Conservation (phyloP, 2,797 vertebrate species). For the Sebastes cheni region DNA sequence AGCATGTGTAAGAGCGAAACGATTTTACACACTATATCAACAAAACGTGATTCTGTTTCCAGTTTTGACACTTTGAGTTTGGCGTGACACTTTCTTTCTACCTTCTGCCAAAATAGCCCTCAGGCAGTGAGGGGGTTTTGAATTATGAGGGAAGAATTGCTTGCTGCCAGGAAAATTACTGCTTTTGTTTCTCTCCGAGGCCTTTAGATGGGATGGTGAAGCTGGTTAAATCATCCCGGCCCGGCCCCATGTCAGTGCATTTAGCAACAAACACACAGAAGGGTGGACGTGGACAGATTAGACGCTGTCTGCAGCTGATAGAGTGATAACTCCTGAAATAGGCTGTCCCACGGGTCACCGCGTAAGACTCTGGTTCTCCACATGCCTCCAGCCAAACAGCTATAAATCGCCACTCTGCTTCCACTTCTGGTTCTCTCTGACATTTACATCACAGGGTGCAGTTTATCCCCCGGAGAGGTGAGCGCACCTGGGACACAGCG, state of each 20-base stretch:
- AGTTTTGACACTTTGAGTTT: not conserved
- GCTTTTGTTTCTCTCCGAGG: constrained; percentile 37
- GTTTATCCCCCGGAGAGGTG: constrained; percentile 38
- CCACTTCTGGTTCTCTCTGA: constrained; percentile 38
- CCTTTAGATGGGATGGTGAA: constrained; percentile 9
- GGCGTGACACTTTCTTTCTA: constrained; percentile 16
- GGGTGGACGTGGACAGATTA: constrained; percentile 3
- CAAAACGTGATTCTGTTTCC: constrained; percentile 3
- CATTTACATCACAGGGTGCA: constrained; percentile 49
- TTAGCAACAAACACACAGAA: constrained; percentile 7
- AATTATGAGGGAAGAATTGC: constrained; percentile 44
- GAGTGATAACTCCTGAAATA: constrained; percentile 61
- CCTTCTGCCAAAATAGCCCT: constrained; percentile 3
- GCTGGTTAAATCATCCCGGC: constrained; percentile 38
- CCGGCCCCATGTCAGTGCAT: constrained; percentile 11
- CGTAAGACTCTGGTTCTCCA: constrained; percentile 22
- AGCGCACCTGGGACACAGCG: constrained; percentile 44
- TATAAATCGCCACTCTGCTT: constrained; percentile 35
- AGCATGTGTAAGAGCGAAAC: not conserved
- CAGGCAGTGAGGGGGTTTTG: not conserved
- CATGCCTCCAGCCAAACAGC: constrained; percentile 39
- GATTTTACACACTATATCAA: not conserved
- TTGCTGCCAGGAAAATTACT: constrained; percentile 56
- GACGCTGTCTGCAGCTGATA: constrained; percentile 25
- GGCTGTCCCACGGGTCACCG: constrained; percentile 27